Evolutionary conservation across 2,888 invertebrate genomes (phyloP), one percentile per base, ranked within the genome.

Genomic region (Drosophila quasianomalipes): DNA sequence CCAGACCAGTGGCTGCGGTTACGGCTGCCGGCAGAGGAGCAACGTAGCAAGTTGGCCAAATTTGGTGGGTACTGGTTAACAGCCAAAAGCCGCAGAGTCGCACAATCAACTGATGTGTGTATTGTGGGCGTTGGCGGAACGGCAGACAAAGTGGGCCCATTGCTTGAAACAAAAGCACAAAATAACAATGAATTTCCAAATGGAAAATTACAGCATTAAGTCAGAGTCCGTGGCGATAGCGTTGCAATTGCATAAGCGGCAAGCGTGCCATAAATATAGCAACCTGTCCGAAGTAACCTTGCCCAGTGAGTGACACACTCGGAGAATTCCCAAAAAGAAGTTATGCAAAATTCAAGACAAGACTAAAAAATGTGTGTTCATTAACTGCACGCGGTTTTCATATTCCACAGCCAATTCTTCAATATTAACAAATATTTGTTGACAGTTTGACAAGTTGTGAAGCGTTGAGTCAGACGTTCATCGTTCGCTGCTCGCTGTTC

Each of bases 161-260:
- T 49, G 54, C 28, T 44, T 69, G 26, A 33, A 69, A 30, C 22
- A 61, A 37, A 22, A 41, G 22, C 57, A 33, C 10, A 26, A 55
- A 44, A 28, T 2, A 19, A 16, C 41, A 62, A 49, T 28, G 51
- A 60, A 52, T 68, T 58, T 59, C 67, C 63, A 58, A 60, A 70
- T 67, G 71, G 64, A 77, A 82, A 79, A 70, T 49, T 58, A 79
- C 70, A 58, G 70, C 73, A 79, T 58, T 66, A 62, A 71, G 63
- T 64, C 53, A 61, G 58, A 52, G 64, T 61, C 37, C 12, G 14
- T 9, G 0, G 28, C 31, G 73, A 60, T 76, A 69, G 70, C 57
- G 67, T 52, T 70, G 53, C n/a, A 60, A 66, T 77, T 82, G 75
- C 81, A 78, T 82, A 82, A 82, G 72, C 51, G 33, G n/a, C 35